These are phyloP conservation scores for Candidula unifasciata DNA, from an alignment of 2,888 invertebrate species.

Conservation along the genomic window DNA sequence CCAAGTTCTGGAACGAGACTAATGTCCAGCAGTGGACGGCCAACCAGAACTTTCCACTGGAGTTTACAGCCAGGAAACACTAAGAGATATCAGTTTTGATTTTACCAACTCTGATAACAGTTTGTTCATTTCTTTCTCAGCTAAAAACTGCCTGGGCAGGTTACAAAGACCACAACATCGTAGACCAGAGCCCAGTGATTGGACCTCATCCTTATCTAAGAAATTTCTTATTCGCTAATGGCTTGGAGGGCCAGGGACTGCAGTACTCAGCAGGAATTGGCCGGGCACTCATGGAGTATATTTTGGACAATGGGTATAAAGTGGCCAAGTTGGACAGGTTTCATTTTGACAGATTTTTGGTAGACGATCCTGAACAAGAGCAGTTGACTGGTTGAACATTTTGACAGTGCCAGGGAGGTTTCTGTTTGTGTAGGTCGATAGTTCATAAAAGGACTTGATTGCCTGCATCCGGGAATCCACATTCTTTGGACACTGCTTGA, in stretches of 20 bases:
- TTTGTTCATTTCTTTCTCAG: constrained; percentile 78
- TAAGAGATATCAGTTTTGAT: too few relatives aligned
- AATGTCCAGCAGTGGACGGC: too few relatives aligned
- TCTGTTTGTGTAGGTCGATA: too few relatives aligned
- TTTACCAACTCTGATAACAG: background rate
- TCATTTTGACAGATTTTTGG: constrained; percentile 86
- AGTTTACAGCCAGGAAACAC: too few relatives aligned
- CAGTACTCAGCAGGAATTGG: constrained; percentile 96
- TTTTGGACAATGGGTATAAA: constrained; percentile 86
- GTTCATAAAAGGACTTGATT: too few relatives aligned
- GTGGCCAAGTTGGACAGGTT: constrained; percentile 89
- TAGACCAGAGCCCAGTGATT: constrained; percentile 93
- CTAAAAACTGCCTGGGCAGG: constrained; percentile 89
- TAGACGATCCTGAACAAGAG: constrained; percentile 64
- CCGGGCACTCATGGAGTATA: constrained; percentile 89
- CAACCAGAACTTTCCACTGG: too few relatives aligned
- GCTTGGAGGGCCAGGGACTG: constrained; percentile 94
- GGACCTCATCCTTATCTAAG: constrained; percentile 90
- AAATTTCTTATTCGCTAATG: constrained; percentile 91
- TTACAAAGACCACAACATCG: constrained; percentile 92
- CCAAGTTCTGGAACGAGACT: too few relatives aligned
- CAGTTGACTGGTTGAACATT: constrained; percentile 64
- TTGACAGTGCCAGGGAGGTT: too few relatives aligned
- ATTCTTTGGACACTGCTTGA: too few relatives aligned
- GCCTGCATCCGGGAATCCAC: too few relatives aligned